These are phyloP conservation scores for Natrix natrix DNA, from an alignment of 2,797 vertebrate species.

Conservation along the genomic window DNA sequence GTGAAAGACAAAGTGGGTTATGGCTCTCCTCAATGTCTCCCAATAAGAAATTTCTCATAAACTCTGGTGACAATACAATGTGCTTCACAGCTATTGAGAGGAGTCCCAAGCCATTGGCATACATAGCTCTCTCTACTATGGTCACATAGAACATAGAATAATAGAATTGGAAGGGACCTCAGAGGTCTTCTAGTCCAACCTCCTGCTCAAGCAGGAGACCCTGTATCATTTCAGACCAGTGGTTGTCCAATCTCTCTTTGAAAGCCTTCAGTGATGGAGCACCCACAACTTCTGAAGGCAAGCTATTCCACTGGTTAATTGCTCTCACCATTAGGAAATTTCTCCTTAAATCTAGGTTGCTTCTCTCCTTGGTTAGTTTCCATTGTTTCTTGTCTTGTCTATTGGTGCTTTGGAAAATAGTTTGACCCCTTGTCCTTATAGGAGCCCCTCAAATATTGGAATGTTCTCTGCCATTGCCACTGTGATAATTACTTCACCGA, in stretches of 20 bases:
- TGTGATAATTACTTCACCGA: not conserved
- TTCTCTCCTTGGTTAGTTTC: no score
- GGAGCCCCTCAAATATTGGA: no score
- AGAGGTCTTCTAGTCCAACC: not conserved
- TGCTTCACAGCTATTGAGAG: not conserved
- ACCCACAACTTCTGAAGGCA: not conserved
- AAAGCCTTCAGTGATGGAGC: no score
- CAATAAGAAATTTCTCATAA: not conserved
- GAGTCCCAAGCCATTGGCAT: not conserved
- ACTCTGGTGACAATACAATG: not conserved
- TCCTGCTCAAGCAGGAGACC: not conserved
- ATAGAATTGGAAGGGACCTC: not conserved
- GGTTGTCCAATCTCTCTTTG: not conserved
- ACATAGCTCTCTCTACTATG: not conserved
- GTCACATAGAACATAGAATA: not conserved
- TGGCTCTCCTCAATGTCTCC: not conserved
- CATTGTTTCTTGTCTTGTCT: no score
- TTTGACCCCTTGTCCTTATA: no score
- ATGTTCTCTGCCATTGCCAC: not conserved
- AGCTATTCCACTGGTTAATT: not conserved
- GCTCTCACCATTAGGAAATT: not conserved
- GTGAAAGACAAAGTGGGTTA: not conserved
- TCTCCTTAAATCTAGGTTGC: no score
- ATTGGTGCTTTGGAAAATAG: no score
- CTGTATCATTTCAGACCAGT: not conserved